These are phyloP conservation scores for Electrophaes corylata DNA, from an alignment of 2,888 invertebrate genomes.

Conservation along the genomic window DNA sequence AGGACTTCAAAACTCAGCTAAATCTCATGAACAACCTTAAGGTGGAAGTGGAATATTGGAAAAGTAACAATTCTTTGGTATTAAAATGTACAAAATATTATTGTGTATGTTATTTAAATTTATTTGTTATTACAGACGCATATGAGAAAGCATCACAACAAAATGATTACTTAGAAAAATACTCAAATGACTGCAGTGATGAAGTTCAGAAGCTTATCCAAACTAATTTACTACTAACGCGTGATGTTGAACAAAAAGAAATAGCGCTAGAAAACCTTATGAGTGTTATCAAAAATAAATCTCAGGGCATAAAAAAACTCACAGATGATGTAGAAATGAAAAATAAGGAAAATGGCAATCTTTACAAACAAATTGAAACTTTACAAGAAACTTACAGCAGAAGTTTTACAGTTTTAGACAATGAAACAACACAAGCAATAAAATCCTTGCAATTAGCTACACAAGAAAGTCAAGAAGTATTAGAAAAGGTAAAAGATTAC, in stretches of 20 bases:
- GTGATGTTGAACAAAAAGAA: conserved; percentile 56
- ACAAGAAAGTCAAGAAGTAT: conserved; percentile 64
- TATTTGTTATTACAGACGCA: conserved; percentile 50
- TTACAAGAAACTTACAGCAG: conserved; percentile 50
- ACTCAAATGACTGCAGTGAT: conserved; percentile 51
- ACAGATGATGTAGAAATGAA: conserved; percentile 54
- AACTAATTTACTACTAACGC: conserved; percentile 50
- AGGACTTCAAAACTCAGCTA: conserved; percentile 67
- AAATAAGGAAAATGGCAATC: conserved; percentile 51
- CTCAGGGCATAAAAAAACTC: conserved; percentile 59
- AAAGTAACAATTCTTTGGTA: conserved; percentile 51
- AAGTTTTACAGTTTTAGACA: conserved; percentile 51
- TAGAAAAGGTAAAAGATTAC: conserved; percentile 58
- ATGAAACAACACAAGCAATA: conserved; percentile 56
- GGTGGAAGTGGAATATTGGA: conserved; percentile 69
- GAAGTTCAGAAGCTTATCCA: conserved; percentile 53
- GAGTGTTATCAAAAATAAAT: conserved; percentile 57
- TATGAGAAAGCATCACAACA: conserved; percentile 60
- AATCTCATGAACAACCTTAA: conserved; percentile 62
- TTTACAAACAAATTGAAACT: conserved; percentile 52
- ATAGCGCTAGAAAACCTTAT: conserved; percentile 59
- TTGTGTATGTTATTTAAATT: background rate
- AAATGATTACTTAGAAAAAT: conserved; percentile 63
- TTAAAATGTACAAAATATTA: background rate
- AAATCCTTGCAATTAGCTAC: conserved; percentile 56